A percentile compares a stretch with the other conserved stretches of the same genome.
These are phyloP conservation scores for Zoanthus solanderi DNA, from an alignment of 92 coral and sea anemone species.

Conservation along the genomic window DNA sequence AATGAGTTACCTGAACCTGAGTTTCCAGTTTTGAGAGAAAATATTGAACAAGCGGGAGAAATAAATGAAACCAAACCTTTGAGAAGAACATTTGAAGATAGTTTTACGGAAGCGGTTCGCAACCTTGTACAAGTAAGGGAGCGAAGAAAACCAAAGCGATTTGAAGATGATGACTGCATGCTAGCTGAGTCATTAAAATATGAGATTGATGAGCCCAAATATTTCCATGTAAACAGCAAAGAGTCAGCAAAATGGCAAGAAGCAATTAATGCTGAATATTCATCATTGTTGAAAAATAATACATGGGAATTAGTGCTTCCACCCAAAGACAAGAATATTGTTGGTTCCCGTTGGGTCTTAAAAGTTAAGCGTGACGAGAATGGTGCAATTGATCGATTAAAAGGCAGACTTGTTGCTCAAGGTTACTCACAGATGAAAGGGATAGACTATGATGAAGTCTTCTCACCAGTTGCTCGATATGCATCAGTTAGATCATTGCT, in stretches of 20 bases:
- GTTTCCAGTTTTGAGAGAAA: conserved; percentile 29
- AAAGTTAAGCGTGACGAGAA: conserved; percentile 60
- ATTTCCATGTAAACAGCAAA: conserved; percentile 27
- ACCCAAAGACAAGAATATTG: conserved; percentile 54
- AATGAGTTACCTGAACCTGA: conserved; percentile 4
- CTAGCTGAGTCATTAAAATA: conserved; percentile 10
- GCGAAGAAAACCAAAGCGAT: conserved; percentile 60
- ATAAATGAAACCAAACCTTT: no score
- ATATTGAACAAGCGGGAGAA: conserved; percentile 34
- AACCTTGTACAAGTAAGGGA: conserved; percentile 58
- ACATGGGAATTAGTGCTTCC: conserved; percentile 58
- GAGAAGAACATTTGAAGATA: conserved; percentile 35
- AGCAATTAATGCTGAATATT: conserved; percentile 47
- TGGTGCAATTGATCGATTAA: conserved; percentile 58
- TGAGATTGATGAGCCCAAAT: conserved; percentile 18
- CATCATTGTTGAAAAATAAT: conserved; percentile 43
- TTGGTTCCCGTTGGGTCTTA: conserved; percentile 61
- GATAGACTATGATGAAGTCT: conserved; percentile 48
- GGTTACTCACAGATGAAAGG: conserved; percentile 54
- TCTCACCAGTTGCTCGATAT: conserved; percentile 64
- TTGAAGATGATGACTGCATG: conserved; percentile 45
- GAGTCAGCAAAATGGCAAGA: conserved; percentile 45
- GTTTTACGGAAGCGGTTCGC: conserved; percentile 58
- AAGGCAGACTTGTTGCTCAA: conserved; percentile 60
- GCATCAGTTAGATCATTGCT: conserved; percentile 64